phyloP scores from a whole-genome alignment of 1,140 invertebrate species.

The Brachionus paranguensis region DNA sequence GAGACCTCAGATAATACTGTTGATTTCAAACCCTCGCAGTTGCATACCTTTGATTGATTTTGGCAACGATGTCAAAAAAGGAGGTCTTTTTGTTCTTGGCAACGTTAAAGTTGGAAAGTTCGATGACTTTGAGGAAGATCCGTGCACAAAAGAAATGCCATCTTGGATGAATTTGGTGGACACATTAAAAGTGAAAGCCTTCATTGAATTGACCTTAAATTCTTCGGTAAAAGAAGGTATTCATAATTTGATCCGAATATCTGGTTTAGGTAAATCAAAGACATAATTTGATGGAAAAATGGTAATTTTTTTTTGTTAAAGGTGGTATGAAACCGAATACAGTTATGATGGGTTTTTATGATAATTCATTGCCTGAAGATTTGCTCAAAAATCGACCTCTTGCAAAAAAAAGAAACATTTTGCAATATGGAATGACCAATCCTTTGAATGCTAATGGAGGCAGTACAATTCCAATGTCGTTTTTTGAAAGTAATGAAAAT shows the following conservation, averaged over 20 bases:
- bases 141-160: slow-evolving; percentile 66
- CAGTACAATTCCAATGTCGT: background rate
- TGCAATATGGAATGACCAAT: background rate
- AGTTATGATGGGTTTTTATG: slow-evolving; percentile 74
- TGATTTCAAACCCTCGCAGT: slow-evolving; percentile 84
- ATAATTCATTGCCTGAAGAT: slow-evolving; percentile 45
- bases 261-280: slow-evolving; percentile 63
- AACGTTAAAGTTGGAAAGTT: slow-evolving; percentile 68
- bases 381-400: slow-evolving; percentile 3
- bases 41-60: slow-evolving; percentile 86
- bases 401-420: background rate
- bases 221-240: slow-evolving; percentile 76
- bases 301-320: background rate
- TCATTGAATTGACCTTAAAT: slow-evolving; percentile 86
- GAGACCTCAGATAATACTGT: slow-evolving; percentile 88
- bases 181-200: slow-evolving; percentile 86
- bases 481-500: background rate
- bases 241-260: slow-evolving; percentile 80
- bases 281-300: background rate
- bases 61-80: slow-evolving; percentile 96
- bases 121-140: slow-evolving; percentile 43
- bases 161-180: slow-evolving; percentile 82
- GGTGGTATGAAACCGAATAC: slow-evolving; percentile 99
- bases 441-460: background rate
- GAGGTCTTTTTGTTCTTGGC: slow-evolving; percentile 87